phyloP scores from a whole-genome alignment of 2,888 invertebrate genomes.

The Ichneumoninae sp. region DNA sequence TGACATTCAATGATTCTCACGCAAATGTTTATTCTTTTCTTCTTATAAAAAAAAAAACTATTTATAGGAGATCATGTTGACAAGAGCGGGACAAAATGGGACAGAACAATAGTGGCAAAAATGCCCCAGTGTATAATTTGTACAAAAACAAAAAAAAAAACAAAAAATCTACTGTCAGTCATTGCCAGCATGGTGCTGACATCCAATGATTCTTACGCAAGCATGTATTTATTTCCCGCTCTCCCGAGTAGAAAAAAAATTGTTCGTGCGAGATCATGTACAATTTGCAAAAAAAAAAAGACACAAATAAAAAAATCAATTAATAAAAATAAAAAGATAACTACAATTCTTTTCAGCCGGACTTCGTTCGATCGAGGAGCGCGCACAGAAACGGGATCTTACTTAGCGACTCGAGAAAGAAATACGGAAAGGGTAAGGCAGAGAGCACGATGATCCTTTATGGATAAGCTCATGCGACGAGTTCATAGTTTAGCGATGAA shows the following conservation, averaged over 20 bases:
- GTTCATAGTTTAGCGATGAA: neutral
- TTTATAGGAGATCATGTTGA: too few relatives aligned
- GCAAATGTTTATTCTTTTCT: too few relatives aligned
- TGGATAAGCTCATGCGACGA: conserved; percentile 72
- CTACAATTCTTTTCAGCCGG: neutral
- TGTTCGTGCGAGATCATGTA: neutral
- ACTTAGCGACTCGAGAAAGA: conserved; percentile 71
- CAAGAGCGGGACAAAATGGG: too few relatives aligned
- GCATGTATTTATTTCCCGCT: neutral
- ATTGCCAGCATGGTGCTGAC: neutral
- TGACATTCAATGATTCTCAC: too few relatives aligned
- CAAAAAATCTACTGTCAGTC: too few relatives aligned
- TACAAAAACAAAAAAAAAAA: too few relatives aligned
- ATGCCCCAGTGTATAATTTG: too few relatives aligned
- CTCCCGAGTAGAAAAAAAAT: neutral
- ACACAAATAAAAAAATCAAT: neutral
- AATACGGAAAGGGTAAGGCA: conserved; percentile 72
- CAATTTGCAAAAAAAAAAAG: neutral
- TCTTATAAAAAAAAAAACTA: too few relatives aligned
- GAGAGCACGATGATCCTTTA: conserved; percentile 71
- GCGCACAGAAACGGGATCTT: conserved; percentile 50
- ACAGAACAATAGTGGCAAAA: too few relatives aligned
- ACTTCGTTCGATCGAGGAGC: conserved; percentile 32
- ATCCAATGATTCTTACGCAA: neutral
- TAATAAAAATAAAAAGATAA: neutral